Base-by-base conservation (phyloP, 2,113 vertebrate genomes). In the Ammodytes marinus region DNA sequence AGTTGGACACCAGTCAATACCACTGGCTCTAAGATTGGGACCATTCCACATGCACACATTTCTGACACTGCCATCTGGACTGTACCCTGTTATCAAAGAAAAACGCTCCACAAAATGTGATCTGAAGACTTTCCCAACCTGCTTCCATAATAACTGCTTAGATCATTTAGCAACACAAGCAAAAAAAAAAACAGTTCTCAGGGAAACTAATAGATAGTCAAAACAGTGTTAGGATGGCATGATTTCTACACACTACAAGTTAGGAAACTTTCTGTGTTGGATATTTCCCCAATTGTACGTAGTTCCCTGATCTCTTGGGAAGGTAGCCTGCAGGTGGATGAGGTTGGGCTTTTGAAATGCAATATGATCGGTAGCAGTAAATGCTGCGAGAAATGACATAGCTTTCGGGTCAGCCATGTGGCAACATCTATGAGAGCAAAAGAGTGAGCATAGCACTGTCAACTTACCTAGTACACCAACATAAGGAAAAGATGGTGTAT, bases 161-260 rank as follows among this genome's bases (percentile, higher is more conserved):
- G 37, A 85, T 5, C 14, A 10, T 60, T 63, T n/a, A 58, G 39
- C 57, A 69, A 68, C 46, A 55, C 8, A 37, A 27, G 14, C 9
- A 47, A 39, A 68, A 73, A 68, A 73, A 27, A 76, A 9, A 2
- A 14, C 15, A 19, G 61, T 73, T 61, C n/a, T 76, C 59, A 76
- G 60, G 43, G 14, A 77, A 77, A 69, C 9, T 19, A 68, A 27
- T 3, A 43, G 19, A 69, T 50, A 19, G 15, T 19, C 60, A 63
- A 10, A 69, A 7, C 47, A 71, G 65, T 64, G 2, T 42, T 54
- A 17, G 39, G 6, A 3, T 52, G 10, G 12, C 2, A 8, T 11
- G 46, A 40, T 63, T 14, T 63, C 43, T 43, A 50, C 8, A 71
- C 15, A 40, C 3, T 71, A 13, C 35, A 5, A 66, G 55, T 55